Evolutionary conservation across 2,113 vertebrate genomes (phyloP).

Genomic region (Pollimyrus isidori): DNA sequence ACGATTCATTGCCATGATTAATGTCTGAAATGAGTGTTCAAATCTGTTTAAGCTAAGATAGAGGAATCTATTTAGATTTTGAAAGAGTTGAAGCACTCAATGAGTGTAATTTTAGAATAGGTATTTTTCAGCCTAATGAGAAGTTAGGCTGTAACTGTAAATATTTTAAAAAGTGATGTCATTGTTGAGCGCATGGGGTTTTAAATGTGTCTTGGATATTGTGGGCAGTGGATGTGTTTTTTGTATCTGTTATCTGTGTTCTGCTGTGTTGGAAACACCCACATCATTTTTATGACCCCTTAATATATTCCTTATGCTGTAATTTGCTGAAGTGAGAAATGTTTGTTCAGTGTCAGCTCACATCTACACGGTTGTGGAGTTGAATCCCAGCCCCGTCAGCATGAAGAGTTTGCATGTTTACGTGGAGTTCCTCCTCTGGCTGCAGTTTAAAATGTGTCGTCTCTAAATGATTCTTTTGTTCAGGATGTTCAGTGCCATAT

Average conservation of each 20-base stretch:
- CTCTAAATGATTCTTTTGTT: background rate
- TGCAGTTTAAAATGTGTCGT: background rate
- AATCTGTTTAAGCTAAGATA: background rate
- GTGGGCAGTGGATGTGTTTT: background rate
- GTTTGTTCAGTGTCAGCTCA: background rate
- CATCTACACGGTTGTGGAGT: background rate
- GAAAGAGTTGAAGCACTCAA: background rate
- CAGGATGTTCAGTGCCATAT: background rate
- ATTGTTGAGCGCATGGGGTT: background rate
- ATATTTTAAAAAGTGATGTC: too few species aligned
- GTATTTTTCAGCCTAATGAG: background rate
- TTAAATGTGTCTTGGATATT: background rate
- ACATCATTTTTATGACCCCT: background rate
- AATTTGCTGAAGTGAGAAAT: background rate
- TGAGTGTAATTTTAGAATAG: background rate
- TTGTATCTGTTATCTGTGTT: background rate
- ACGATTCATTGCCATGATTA: background rate
- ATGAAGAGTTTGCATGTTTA: background rate
- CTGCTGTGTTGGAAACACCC: background rate
- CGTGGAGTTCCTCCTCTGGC: background rate
- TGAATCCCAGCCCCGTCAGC: background rate
- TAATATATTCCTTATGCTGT: background rate
- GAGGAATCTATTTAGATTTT: background rate
- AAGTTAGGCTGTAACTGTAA: background rate
- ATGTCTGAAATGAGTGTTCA: background rate